Conservation (phyloP, 2,113 vertebrate species). For the Mola mola region DNA sequence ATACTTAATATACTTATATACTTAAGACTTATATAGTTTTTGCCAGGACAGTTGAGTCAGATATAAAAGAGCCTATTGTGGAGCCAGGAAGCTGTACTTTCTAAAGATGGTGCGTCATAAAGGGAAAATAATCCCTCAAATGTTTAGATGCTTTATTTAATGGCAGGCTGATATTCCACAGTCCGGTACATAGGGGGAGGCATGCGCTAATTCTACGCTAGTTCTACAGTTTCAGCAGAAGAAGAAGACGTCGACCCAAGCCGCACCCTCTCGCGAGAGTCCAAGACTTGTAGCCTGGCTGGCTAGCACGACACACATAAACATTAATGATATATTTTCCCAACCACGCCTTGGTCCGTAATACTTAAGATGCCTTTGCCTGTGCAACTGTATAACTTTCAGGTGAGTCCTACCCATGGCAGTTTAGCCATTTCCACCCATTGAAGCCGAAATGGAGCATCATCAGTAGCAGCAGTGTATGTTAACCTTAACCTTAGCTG, state of each 20-base stretch:
- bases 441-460: neutral
- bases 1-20: too few relatives aligned
- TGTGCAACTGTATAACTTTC: slow-evolving; percentile 95
- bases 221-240: too few relatives aligned
- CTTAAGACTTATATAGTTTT: too few relatives aligned
- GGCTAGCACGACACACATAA: neutral
- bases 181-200: too few relatives aligned
- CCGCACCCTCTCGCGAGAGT: neutral
- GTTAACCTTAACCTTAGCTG: slow-evolving; percentile 7
- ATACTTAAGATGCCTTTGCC: slow-evolving; percentile 90
- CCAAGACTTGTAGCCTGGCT: neutral
- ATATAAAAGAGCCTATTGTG: too few relatives aligned
- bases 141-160: too few relatives aligned
- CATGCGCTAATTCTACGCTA: too few relatives aligned
- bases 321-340: neutral
- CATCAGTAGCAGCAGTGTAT: neutral
- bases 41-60: too few relatives aligned
- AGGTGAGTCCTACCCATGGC: slow-evolving; percentile 79
- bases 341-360: slow-evolving; percentile 11
- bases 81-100: too few relatives aligned
- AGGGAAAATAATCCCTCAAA: too few relatives aligned
- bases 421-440: neutral
- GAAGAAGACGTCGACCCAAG: neutral
- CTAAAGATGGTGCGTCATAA: too few relatives aligned
- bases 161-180: too few relatives aligned